Percentiles rank a stretch among this genome's conserved stretches.
Evolutionary conservation across 1,140 invertebrate species (phyloP).

Genomic region (Hylyphantes graminicola): DNA sequence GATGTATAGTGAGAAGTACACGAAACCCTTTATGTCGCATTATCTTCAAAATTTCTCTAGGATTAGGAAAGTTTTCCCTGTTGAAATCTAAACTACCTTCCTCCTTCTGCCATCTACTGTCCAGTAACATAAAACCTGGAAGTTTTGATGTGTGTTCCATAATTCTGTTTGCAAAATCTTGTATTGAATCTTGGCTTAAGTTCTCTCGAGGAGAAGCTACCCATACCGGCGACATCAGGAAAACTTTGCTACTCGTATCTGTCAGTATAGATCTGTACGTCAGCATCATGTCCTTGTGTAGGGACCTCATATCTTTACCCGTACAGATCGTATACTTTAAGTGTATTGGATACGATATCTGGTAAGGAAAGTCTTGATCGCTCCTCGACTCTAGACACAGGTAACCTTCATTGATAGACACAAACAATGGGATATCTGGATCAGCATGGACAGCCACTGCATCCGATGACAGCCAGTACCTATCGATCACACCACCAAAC

Average conservation of each 20-base stretch:
- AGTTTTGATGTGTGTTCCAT: constrained; percentile 66
- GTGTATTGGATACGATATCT: constrained; percentile 76
- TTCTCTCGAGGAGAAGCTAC: constrained; percentile 5
- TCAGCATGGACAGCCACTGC: constrained; percentile 83
- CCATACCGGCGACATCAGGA: constrained; percentile 42
- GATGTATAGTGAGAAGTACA: constrained; percentile 84
- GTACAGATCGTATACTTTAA: constrained; percentile 89
- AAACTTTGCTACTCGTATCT: constrained; percentile 9
- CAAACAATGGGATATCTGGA: constrained; percentile 80
- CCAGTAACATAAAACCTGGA: constrained; percentile 69
- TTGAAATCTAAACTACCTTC: constrained; percentile 71
- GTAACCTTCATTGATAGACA: constrained; percentile 65
- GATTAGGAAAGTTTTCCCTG: constrained; percentile 75
- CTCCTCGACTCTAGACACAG: constrained; percentile 81
- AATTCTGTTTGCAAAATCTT: constrained; percentile 65
- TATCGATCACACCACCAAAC: constrained; percentile 82
- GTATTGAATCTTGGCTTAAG: constrained; percentile 58
- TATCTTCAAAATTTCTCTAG: constrained; percentile 80
- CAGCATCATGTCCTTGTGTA: constrained; percentile 76
- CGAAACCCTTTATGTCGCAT: constrained; percentile 83
- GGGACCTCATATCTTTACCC: constrained; percentile 79
- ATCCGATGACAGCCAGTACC: constrained; percentile 86
- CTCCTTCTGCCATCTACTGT: constrained; percentile 70
- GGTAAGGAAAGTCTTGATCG: constrained; percentile 76
- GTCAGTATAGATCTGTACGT: constrained; percentile 40